These are phyloP conservation scores for Lampris megalopsis DNA, from an alignment of 2,113 vertebrate genomes.

Conservation along the genomic window DNA sequence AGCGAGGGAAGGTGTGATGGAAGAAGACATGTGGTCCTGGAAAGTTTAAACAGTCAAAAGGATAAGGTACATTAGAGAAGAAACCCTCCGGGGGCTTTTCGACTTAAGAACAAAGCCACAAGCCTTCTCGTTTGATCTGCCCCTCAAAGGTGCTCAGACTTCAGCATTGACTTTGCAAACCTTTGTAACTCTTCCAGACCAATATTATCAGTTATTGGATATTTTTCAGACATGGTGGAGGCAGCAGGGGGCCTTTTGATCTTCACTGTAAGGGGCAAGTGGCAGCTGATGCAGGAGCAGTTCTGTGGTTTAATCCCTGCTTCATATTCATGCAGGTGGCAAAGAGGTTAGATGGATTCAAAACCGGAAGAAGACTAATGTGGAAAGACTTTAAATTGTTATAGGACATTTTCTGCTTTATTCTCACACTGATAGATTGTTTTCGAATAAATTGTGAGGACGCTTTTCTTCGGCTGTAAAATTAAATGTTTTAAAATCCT, in stretches of 20 bases:
- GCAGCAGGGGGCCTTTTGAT: constrained; percentile 33
- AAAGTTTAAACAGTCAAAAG: constrained; percentile 24
- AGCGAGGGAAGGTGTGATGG: not conserved
- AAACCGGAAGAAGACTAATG: not conserved
- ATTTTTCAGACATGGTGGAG: constrained; percentile 10
- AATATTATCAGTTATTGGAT: constrained; percentile 1
- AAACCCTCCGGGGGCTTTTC: constrained; percentile 11
- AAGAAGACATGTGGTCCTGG: constrained; percentile 9
- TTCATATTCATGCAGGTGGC: not conserved
- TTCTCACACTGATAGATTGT: not conserved
- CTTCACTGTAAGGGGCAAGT: constrained; percentile 9
- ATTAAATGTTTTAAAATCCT: too few relatives aligned
- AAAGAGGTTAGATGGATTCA: constrained; percentile 11
- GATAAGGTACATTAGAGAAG: constrained; percentile 3
- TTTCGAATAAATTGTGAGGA: not conserved
- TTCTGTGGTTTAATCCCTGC: constrained; percentile 8
- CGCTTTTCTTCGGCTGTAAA: too few relatives aligned
- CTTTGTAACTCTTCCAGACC: constrained; percentile 18
- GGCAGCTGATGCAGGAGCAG: constrained; percentile 19
- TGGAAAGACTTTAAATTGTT: not conserved
- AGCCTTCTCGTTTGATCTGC: constrained; percentile 35
- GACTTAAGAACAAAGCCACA: constrained; percentile 34
- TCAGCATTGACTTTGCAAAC: constrained; percentile 51
- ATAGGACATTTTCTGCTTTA: not conserved
- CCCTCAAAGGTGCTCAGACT: constrained; percentile 30